Evolutionary conservation across 1,140 invertebrate genomes (phyloP).

Genomic region (Drosophila malerkotliana): DNA sequence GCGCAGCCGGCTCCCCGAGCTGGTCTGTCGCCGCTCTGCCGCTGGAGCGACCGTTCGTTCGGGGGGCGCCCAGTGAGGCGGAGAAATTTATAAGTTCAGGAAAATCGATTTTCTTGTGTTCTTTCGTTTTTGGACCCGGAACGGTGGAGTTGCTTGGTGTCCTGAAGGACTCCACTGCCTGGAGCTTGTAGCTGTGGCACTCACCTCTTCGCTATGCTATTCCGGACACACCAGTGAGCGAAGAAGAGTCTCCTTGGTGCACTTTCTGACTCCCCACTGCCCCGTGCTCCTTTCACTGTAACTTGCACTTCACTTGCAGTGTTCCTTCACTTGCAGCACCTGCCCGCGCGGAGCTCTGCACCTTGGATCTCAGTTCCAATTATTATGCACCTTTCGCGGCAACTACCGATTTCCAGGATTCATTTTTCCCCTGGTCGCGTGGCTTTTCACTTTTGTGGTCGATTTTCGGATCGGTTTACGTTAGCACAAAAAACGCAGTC

Average conservation of each 20-base stretch:
- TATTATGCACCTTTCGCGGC: background rate
- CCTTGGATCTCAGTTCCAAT: background rate
- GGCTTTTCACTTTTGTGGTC: constrained; percentile 67
- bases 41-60: constrained; percentile 14
- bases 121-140: constrained; percentile 34
- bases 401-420: constrained; percentile 11
- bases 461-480: constrained; percentile 35
- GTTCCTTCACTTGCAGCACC: background rate
- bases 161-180: no score
- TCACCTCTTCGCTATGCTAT: constrained; percentile 32
- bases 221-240: constrained; percentile 1
- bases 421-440: constrained; percentile 5
- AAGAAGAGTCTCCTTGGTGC: constrained; percentile 20
- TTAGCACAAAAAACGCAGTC: constrained; percentile 50
- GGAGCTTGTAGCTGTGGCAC: background rate
- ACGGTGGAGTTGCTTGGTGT: constrained; percentile 34
- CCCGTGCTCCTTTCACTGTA: constrained; percentile 11
- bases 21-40: constrained; percentile 7
- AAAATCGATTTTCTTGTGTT: constrained; percentile 77
- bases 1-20: constrained; percentile 46
- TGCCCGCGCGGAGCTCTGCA: background rate
- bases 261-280: constrained; percentile 4
- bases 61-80: constrained; percentile 62
- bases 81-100: constrained; percentile 76
- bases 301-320: constrained; percentile 17